Evolutionary conservation across 2,888 invertebrate genomes (phyloP), one percentile per base, ranked within the genome.

Genomic region (Anaspis maculata): DNA sequence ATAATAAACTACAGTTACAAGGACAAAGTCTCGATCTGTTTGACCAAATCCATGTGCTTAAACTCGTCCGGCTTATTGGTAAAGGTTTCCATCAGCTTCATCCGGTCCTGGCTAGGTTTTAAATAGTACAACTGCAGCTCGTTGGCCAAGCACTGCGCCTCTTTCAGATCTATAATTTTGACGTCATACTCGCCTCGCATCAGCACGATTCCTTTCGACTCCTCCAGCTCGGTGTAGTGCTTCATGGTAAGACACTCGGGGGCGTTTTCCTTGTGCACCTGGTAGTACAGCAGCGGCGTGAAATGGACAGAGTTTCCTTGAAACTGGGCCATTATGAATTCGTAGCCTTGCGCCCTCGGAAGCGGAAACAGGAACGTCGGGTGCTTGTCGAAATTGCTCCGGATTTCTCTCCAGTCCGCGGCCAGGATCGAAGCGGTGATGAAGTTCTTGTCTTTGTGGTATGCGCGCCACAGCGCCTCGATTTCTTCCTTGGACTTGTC

Each of bases 151-250:
- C 87, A 90, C 54, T 83, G 86, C 0, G 90, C 90, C 64, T 91
- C 90, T 55, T 77, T 74, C 0, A 74, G 78, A 58, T 69, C 78
- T 34, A 89, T 61, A 1, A 82, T 77, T 62, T 87, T 83, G 52
- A 74, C 76, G 56, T 91, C 88, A 59, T 77, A 90, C 61, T 90
- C 88, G 10, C 90, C 91, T 23, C 81, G 73, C 87, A 91, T 87
- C 21, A 91, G 66, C 7, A 91, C 74, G 24, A 90, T 69, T 3
- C 77, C 81, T 58, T 87, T 87, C 25, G 72, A 70, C 4, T 73
- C 69, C 45, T 67, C 65, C 2, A 87, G 69, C 56, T 91, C 90
- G 0, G 77, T 75, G 51, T 84, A 91, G 61, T 89, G 83, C 2
- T 77, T 73, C 54, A 90, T 69, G 2, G 82, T 84, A 14, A 91